phyloP scores from a whole-genome alignment of 2,888 invertebrate species.

The Eilema caniola region DNA sequence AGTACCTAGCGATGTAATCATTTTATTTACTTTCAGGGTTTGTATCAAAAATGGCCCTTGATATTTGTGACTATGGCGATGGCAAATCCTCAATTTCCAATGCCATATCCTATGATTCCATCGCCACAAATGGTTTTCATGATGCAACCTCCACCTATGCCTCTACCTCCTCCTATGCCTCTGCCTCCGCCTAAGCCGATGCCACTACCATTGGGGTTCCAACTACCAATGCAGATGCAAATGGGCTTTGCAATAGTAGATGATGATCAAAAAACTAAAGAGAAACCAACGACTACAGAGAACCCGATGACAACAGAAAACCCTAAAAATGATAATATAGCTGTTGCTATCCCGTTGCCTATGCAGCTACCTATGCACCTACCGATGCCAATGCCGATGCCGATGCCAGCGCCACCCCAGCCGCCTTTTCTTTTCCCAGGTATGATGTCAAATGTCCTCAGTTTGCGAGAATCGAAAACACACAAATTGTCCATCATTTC shows the following conservation, averaged over 20 bases:
- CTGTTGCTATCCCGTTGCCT: conserved; percentile 22
- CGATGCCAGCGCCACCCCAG: conserved; percentile 45
- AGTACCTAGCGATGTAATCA: neutral
- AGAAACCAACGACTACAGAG: neutral
- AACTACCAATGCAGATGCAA: conserved; percentile 20
- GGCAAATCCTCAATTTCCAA: conserved; percentile 20
- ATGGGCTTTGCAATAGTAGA: conserved; percentile 19
- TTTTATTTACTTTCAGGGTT: conserved; percentile 16
- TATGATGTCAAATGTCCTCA: conserved; percentile 48
- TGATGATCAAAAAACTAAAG: neutral
- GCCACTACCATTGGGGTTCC: neutral
- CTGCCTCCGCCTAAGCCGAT: neutral
- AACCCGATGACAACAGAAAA: neutral
- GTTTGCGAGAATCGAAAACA: conserved; percentile 37
- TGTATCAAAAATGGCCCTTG: conserved; percentile 21
- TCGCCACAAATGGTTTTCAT: neutral
- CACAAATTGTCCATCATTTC: conserved; percentile 70
- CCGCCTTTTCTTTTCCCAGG: conserved; percentile 59
- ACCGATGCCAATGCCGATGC: conserved; percentile 37
- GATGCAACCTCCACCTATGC: neutral
- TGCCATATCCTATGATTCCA: conserved; percentile 9
- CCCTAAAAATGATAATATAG: conserved; percentile 3
- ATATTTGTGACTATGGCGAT: conserved; percentile 19
- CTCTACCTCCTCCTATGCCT: neutral
- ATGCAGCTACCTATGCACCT: conserved; percentile 6